Evolutionary conservation across 2,888 invertebrate species (phyloP), one percentile per base, ranked within the genome.

Genomic region (Amphipyra berbera): DNA sequence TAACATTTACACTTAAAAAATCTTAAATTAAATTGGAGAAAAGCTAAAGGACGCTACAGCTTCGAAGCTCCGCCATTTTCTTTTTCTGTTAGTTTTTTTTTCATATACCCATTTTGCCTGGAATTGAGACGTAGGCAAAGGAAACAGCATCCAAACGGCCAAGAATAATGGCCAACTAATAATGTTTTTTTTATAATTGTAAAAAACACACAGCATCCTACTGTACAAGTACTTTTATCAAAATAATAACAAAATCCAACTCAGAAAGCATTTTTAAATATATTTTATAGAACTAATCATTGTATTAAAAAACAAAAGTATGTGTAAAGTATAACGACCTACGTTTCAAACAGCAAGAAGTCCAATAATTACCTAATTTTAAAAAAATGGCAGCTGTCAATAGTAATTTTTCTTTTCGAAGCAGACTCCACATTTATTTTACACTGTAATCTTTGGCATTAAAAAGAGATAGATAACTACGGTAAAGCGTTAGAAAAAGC

Each of bases 61-160:
- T 55, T 46, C 78, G 74, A 78, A 69, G 70, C 55, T 84, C 85
- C 88, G 91, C 92, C 92, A 91, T 92, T 90, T 91, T 91, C 81
- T 81, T 92, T 90, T 91, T 91, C 81, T 81, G 48, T 35, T 21
- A 13, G 38, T 45, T 65, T 61, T 71, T 62, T 55, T 68, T 50
- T 27, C 63, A n/a, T n/a, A n/a, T n/a, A n/a, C 35, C 4, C 0
- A 35, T 27, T 56, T 62, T 41, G 7, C 2, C 12, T 13, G 1
- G 13, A 14, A 56, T n/a, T 27, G 21, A n/a, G 10, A 42, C 8
- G 7, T 8, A 13, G 48, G 75, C 75, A 63, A 63, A 68, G 64
- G 55, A 27, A 4, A 13, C 6, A 1, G 0, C 2, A 38, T 9
- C 0, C 9, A 42, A 7, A 53, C 30, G 42, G 61, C 61, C 52